These are phyloP conservation scores for Castor canadensis DNA, from an alignment of 2,113 vertebrate genomes.

Conservation along the genomic window DNA sequence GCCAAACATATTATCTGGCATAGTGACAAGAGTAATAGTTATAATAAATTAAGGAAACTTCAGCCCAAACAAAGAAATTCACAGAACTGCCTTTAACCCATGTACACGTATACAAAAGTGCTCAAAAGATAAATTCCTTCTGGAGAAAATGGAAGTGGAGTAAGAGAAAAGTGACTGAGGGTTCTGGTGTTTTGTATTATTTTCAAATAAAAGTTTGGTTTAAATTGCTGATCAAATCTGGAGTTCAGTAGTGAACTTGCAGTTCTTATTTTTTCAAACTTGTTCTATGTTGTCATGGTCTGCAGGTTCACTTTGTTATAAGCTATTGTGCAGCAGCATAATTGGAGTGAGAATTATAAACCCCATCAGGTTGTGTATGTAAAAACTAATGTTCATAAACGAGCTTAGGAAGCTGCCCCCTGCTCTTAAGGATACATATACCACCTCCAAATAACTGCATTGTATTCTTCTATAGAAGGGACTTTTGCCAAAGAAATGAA, in stretches of 20 bases:
- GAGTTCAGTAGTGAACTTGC: background rate
- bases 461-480: background rate
- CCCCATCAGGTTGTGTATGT: background rate
- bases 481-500: slow-evolving; percentile 45
- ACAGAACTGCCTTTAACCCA: background rate
- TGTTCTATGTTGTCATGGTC: background rate
- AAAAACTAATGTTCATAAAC: background rate
- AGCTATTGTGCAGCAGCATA: background rate
- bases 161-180: background rate
- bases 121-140: background rate
- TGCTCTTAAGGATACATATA: background rate
- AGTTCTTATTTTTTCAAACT: background rate
- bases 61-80: slow-evolving; percentile 29
- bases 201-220: slow-evolving; percentile 8
- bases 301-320: background rate
- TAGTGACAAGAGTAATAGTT: background rate
- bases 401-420: background rate
- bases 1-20: background rate
- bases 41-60: background rate
- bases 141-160: background rate
- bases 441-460: background rate
- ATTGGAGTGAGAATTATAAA: background rate
- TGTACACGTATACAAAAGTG: background rate
- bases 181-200: background rate
- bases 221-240: background rate